Base-by-base conservation (phyloP, 2,113 vertebrate species). In the Megaleporinus macrocephalus region DNA sequence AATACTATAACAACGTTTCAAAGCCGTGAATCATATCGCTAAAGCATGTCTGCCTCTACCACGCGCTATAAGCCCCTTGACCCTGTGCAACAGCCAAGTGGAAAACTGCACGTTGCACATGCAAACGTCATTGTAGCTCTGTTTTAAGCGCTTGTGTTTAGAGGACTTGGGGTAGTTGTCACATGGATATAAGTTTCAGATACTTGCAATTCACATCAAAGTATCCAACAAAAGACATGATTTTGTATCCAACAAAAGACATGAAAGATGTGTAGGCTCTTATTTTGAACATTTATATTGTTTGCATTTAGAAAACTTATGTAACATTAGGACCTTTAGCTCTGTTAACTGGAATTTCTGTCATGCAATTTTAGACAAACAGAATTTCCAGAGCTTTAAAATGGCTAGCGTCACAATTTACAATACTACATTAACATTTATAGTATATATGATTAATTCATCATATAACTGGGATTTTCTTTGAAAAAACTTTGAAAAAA, bases 111-210 rank as follows among this genome's bases (percentile, higher is more conserved):
- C 10, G 26, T 55, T 41, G 63, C 65, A 79, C 69, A 79, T 70
- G 77, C 65, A 79, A 79, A 61, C 77, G 70, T 41, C 53, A 55
- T 55, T 70, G 51, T 44, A 79, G 24, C n/a, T 12, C 30, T 26
- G 76, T 55, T 78, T 57, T 57, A 53, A 36, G 51, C 26, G 53
- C 62, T 70, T 71, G 12, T 61, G 78, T 44, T 22, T 70, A 41
- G 51, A 70, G n/a, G 30, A 70, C 15, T 18, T 11, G 15, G 1
- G 66, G 36, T 44, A 10, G 41, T 44, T 44, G 41, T 36, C 33
- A 36, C 77, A 79, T 29, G 22, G 27, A 57, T 69, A 22, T 14
- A 69, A 47, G 5, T 44, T 44, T 44, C 41, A 44, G 41, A 44
- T 9, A 36, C 27, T 18, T 68, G 20, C 7, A 30, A 16, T 18